Base-by-base conservation (phyloP, 2,888 invertebrate species). In the Dynastes grantii region DNA sequence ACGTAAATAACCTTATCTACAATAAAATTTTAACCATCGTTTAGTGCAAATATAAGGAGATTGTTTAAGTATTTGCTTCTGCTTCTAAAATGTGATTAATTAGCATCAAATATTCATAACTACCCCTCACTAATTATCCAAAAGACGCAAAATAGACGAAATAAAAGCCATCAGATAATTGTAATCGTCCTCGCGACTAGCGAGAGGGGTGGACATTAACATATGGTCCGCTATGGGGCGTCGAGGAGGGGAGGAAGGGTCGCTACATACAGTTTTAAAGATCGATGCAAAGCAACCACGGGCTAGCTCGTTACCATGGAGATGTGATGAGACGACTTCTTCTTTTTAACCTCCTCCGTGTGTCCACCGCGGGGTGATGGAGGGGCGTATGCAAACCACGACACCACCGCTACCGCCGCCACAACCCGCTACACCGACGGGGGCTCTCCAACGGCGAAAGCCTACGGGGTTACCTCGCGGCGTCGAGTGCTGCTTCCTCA, bases 221-320 rank as follows among this genome's bases (percentile, higher is more conserved):
- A 83, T 83, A 81, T 81, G 80, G 80, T 80, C 81, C 80, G 81
- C 80, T 81, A 78, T 78, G 61, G 76, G 55, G 40, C 70, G 77
- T 49, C 84, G 84, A 81, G 84, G 86, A 84, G 81, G 83, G 81
- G 83, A 85, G 82, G 81, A 83, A 84, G 84, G 83, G 84, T 86
- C 84, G 82, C 83, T 81, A 83, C 83, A 83, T 84, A 84, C 85
- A 88, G 88, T 89, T 89, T 89, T 89, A 89, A 89, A 88, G 89
- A 89, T 89, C 89, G 88, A 89, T 89, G 89, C 88, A 89, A 89
- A 89, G 88, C 88, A 89, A 88, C 88, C 87, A 87, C 88, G 88
- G 89, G 88, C 88, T 87, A 88, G 88, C 89, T 89, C 89, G 89
- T 89, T 89, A 89, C 89, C 89, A 89, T 89, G 89, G 89, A 87